Base-by-base conservation (phyloP, 2,888 invertebrate species). In the Drosophila infuscata region DNA sequence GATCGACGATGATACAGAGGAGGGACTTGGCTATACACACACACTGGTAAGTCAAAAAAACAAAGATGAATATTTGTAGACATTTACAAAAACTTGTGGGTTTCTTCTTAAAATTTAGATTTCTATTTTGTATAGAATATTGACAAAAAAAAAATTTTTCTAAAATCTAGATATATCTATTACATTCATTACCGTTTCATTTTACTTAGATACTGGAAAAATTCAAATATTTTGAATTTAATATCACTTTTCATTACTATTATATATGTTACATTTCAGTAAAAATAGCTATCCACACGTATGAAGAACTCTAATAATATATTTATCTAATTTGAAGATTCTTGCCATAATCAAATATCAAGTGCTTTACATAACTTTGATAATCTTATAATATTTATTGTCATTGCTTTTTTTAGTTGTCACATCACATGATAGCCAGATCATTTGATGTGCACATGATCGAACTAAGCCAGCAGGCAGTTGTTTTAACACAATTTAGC, bases 1-100 rank as follows among this genome's bases (percentile, higher is more conserved):
- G 60, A 56, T 15, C 66, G 79, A 75, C 4, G 88, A 88, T 25
- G 82, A 83, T 12, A 79, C 79, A n/a, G 93, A 92, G 36, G 91
- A 84, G 46, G 93, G 92, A 3, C 81, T 92, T 36, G 92, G 92
- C 63, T 92, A 91, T 54, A 91, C 90, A 7, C 92, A 92, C 69
- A 92, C 92, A 4, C 83, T 92, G 84, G 91, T 91, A 70, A 91
- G 91, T 90, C 6, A 17, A 17, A 20, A 20, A 25, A 43, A 6
- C 0, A 3, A 6, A 25, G 25, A 25, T 25, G 6, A 0, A 43
- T 11, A 12, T 43, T 43, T 3, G 25, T 25, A 43, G 11, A 20
- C 20, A 20, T 20, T 20, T 46, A 1, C 0, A 20, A 46, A 20
- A 25, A n/a, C 20, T 25, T 12, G 7, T 0, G 15, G 15, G 20